Conservation (phyloP, 2,113 vertebrate species). For the Hypomesus transpacificus region DNA sequence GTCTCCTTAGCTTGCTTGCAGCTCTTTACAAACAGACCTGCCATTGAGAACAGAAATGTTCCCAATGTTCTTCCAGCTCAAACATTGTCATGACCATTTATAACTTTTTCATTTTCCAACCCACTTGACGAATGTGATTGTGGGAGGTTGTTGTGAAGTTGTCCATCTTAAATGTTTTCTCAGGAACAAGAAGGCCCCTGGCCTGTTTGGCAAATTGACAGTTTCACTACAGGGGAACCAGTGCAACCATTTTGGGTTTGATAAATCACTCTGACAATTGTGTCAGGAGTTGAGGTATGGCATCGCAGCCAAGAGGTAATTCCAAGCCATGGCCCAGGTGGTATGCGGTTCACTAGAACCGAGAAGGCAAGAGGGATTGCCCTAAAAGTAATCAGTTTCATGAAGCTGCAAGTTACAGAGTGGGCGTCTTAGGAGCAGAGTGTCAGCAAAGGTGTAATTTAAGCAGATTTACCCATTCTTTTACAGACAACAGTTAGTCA, state of each 20-base stretch:
- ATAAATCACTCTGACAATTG: slow-evolving; percentile 41
- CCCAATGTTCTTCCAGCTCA: slow-evolving; percentile 10
- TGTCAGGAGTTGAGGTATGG: slow-evolving; percentile 3
- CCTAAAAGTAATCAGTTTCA: slow-evolving; percentile 20
- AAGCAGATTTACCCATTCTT: slow-evolving; percentile 10
- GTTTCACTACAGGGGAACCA: not conserved
- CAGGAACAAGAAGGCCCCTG: slow-evolving; percentile 3
- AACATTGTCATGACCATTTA: slow-evolving; percentile 23
- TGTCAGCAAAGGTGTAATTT: slow-evolving; percentile 8
- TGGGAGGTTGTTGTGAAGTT: slow-evolving; percentile 28
- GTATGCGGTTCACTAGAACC: slow-evolving; percentile 9
- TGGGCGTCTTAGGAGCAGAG: slow-evolving; percentile 15
- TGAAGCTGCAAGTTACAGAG: slow-evolving; percentile 1
- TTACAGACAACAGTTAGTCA: not conserved
- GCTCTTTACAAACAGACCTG: slow-evolving; percentile 22
- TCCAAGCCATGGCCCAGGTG: slow-evolving; percentile 20
- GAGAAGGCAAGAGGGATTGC: slow-evolving; percentile 11
- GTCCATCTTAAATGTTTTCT: slow-evolving; percentile 12
- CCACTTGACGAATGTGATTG: slow-evolving; percentile 5
- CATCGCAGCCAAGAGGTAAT: not conserved
- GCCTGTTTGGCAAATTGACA: not conserved
- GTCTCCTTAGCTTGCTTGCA: slow-evolving; percentile 37
- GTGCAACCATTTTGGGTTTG: slow-evolving; percentile 30
- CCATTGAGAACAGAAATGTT: slow-evolving; percentile 18
- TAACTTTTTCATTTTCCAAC: slow-evolving; percentile 19